A percentile compares a stretch with the other conserved stretches of the same genome.
phyloP scores from a whole-genome alignment of 1,140 invertebrate genomes.

The Euwallacea fornicatus region DNA sequence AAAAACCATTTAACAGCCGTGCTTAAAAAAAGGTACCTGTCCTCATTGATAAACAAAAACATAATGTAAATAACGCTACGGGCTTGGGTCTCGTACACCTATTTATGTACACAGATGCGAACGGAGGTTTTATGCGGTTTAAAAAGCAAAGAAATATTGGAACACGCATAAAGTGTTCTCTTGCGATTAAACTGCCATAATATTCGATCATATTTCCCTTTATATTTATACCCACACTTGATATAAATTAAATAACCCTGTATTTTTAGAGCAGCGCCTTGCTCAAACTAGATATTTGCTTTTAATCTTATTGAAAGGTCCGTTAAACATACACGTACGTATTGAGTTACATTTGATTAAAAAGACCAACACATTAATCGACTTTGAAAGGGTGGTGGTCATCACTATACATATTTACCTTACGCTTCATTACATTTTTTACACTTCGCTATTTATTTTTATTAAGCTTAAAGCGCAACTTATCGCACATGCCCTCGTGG shows the following conservation, averaged over 20 bases:
- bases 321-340: constrained; percentile 46
- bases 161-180: too few relatives aligned
- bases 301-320: constrained; percentile 46
- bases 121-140: too few relatives aligned
- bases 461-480: neutral
- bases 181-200: neutral
- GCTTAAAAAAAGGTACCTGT: too few relatives aligned
- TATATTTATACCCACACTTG: neutral
- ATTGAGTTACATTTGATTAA: constrained; percentile 49
- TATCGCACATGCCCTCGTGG: neutral
- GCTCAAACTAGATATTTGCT: constrained; percentile 40
- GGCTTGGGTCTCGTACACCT: too few relatives aligned
- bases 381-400: constrained; percentile 37
- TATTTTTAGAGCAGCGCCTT: constrained; percentile 16
- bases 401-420: constrained; percentile 31
- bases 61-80: too few relatives aligned
- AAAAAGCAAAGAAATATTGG: too few relatives aligned
- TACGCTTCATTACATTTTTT: constrained; percentile 13
- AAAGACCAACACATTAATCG: constrained; percentile 46
- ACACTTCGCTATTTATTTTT: constrained; percentile 19
- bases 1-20: too few relatives aligned
- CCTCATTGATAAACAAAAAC: too few relatives aligned
- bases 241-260: constrained; percentile 1
- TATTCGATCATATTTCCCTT: constrained; percentile 1
- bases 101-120: too few relatives aligned